Evolutionary conservation across 1,140 invertebrate species (phyloP).

Genomic region (Drosophila baimaii): DNA sequence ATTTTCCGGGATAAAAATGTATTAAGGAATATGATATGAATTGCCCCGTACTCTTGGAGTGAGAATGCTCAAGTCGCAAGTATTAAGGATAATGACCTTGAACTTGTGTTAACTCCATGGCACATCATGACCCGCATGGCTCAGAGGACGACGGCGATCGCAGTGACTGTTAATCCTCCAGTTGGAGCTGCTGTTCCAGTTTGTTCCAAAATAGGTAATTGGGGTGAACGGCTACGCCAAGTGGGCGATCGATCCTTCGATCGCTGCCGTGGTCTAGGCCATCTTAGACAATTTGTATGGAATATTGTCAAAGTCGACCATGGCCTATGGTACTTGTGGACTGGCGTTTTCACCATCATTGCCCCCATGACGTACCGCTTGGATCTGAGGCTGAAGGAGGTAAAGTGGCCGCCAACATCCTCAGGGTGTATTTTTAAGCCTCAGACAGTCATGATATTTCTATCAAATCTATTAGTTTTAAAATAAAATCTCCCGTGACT

Average conservation of each 20-base stretch:
- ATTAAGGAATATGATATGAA: not conserved
- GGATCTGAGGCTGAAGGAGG: too few relatives aligned
- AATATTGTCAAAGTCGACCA: conserved; percentile 90
- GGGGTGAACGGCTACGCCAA: conserved; percentile 93
- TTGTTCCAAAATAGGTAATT: conserved; percentile 86
- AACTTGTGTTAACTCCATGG: too few relatives aligned
- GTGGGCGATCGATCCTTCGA: conserved; percentile 93
- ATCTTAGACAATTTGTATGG: conserved; percentile 89
- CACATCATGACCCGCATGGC: not conserved
- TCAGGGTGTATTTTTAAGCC: not conserved
- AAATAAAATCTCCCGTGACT: conserved; percentile 32
- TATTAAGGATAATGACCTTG: too few relatives aligned
- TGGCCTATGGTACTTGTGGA: conserved; percentile 91
- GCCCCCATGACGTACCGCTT: not conserved
- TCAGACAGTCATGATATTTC: conserved; percentile 29
- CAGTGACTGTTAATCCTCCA: not conserved
- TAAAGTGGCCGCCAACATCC: too few relatives aligned
- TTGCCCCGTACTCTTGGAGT: too few relatives aligned
- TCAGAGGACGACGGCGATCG: conserved; percentile 2
- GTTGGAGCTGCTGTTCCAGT: not conserved
- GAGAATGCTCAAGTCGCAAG: too few relatives aligned
- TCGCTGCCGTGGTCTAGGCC: conserved; percentile 88
- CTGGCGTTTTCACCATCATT: conserved; percentile 3
- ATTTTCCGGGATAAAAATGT: not conserved
- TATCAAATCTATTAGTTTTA: conserved; percentile 19